Evolutionary conservation across 2,797 vertebrate genomes (phyloP).

Genomic region (Dicrostonyx torquatus): DNA sequence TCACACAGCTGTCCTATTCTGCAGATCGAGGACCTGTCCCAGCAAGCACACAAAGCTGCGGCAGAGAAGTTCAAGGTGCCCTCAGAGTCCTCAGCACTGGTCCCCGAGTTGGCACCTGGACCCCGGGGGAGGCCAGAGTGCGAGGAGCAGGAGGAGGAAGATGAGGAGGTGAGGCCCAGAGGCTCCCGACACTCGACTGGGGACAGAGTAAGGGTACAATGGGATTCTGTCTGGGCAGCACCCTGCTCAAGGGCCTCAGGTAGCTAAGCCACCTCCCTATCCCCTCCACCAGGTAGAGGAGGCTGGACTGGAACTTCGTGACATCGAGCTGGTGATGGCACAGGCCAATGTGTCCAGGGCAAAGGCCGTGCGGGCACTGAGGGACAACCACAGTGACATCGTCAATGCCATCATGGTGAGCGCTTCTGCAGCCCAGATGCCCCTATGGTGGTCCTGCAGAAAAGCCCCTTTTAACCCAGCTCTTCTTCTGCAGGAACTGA

Average conservation of each 20-base stretch:
- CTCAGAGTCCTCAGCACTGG: conserved; percentile 90
- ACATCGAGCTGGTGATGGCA: conserved; percentile 98
- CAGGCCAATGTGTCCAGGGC: conserved; percentile 96
- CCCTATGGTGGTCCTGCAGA: not conserved
- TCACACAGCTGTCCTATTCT: not conserved
- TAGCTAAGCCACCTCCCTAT: not conserved
- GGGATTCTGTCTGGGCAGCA: not conserved
- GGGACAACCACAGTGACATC: conserved; percentile 99
- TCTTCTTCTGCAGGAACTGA: conserved; percentile 91
- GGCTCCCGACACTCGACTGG: too few species aligned
- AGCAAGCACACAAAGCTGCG: conserved; percentile 97
- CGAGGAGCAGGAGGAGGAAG: conserved; percentile 95
- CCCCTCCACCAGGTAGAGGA: conserved; percentile 91
- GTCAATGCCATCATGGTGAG: conserved; percentile 99
- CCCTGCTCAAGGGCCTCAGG: not conserved
- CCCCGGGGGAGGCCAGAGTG: conserved; percentile 94
- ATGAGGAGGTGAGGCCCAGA: conserved; percentile 88
- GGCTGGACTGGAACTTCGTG: conserved; percentile 94
- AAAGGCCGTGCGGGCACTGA: conserved; percentile 94
- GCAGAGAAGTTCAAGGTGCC: conserved; percentile 99
- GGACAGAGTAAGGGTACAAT: not conserved
- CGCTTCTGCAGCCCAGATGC: too few species aligned
- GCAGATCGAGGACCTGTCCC: conserved; percentile 98
- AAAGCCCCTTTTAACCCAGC: not conserved
- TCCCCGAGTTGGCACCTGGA: conserved; percentile 90